A percentile compares a stretch with the other conserved stretches of the same genome.
phyloP scores from a whole-genome alignment of 2,888 invertebrate genomes.

The Cephus pygmeus region DNA sequence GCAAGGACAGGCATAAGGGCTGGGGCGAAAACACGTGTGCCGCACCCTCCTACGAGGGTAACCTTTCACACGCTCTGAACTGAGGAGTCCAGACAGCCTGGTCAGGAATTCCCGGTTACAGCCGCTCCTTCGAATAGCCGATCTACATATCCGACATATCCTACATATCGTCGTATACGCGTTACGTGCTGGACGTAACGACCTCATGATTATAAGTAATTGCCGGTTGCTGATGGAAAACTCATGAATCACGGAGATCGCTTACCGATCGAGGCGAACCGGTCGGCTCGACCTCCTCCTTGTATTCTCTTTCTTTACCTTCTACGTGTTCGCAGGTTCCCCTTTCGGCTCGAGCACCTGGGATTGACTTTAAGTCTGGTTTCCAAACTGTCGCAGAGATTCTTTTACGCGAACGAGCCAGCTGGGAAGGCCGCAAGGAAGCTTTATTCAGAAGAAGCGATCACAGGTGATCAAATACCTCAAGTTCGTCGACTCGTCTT shows the following conservation, averaged over 20 bases:
- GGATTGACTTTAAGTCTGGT: neutral
- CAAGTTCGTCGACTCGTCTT: neutral
- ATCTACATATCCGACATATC: neutral
- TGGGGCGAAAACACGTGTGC: slow-evolving; percentile 45
- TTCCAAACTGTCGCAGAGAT: neutral
- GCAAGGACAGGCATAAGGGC: slow-evolving; percentile 12
- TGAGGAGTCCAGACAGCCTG: neutral
- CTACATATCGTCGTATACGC: neutral
- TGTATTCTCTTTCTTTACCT: neutral
- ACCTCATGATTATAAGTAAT: neutral
- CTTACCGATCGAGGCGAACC: neutral
- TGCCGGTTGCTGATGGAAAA: neutral
- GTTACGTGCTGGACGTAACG: neutral
- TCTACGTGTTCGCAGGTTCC: neutral
- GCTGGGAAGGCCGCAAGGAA: neutral
- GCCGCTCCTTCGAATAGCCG: neutral
- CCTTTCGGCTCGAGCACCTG: neutral
- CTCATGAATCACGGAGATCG: neutral
- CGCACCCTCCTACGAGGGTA: slow-evolving; percentile 41
- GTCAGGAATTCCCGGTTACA: neutral
- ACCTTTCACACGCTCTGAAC: slow-evolving; percentile 53
- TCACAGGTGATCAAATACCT: neutral
- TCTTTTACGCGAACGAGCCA: neutral
- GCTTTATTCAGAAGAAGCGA: neutral
- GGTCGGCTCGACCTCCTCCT: neutral